Evolutionary conservation across 1,140 invertebrate species (phyloP).

Genomic region (Parapsyche elsis): DNA sequence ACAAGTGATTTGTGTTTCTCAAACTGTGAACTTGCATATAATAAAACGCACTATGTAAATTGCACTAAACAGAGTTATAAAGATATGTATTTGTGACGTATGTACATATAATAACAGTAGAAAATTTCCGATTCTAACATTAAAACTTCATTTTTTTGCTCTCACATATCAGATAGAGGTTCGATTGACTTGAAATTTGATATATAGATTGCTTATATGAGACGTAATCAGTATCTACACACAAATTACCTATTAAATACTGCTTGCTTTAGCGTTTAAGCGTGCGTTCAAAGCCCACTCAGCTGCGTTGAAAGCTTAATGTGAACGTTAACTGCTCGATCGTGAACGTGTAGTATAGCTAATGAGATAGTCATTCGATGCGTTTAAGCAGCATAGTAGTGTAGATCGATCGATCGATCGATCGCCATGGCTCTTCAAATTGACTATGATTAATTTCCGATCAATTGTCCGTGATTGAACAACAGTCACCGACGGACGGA

Average conservation of each 20-base stretch:
- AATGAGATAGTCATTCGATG: neutral
- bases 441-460: constrained; percentile 20
- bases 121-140: too few relatives aligned
- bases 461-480: constrained; percentile 3
- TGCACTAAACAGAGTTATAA: too few relatives aligned
- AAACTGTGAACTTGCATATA: too few relatives aligned
- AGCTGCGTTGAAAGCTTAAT: too few relatives aligned
- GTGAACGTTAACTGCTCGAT: too few relatives aligned
- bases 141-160: too few relatives aligned
- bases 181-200: neutral
- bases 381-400: neutral
- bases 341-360: too few relatives aligned
- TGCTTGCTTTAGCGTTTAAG: neutral
- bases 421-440: neutral
- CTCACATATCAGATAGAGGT: neutral
- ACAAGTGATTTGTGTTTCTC: neutral
- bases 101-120: too few relatives aligned
- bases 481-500: neutral
- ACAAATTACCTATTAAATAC: neutral
- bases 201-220: too few relatives aligned
- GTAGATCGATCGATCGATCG: neutral
- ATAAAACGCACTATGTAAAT: too few relatives aligned
- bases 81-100: too few relatives aligned
- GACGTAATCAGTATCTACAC: too few relatives aligned
- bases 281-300: neutral